phyloP scores from a whole-genome alignment of 2,113 vertebrate species.

The Paedocypris sp. region DNA sequence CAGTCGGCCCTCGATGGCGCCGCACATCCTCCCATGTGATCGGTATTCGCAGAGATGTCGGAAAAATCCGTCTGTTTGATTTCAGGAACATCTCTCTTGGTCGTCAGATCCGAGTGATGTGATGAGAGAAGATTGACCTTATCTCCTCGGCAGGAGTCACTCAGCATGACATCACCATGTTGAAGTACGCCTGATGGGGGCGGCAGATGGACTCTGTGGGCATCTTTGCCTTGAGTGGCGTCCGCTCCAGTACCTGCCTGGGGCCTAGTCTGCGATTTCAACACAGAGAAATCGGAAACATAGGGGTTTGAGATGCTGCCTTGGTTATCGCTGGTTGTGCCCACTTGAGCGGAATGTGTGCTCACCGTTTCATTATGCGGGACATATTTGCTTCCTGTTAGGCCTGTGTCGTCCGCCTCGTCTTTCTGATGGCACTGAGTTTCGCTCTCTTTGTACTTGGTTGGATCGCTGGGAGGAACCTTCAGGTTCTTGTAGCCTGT shows the following conservation, averaged over 20 bases:
- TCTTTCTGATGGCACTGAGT: constrained; percentile 57
- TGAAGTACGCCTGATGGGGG: constrained; percentile 35
- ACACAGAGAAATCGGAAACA: constrained; percentile 54
- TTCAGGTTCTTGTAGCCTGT: constrained; percentile 94
- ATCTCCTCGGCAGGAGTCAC: constrained; percentile 59
- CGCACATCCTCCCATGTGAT: constrained; percentile 26
- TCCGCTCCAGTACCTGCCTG: constrained; percentile 66
- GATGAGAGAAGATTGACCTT: constrained; percentile 67
- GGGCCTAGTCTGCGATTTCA: constrained; percentile 57
- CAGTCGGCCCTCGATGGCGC: constrained; percentile 60
- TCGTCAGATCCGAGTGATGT: constrained; percentile 47
- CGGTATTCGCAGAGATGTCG: too few relatives aligned
- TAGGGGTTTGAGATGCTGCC: constrained; percentile 52
- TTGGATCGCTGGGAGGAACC: constrained; percentile 61
- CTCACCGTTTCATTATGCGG: constrained; percentile 56
- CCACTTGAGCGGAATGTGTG: constrained; percentile 49
- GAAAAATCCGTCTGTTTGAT: constrained; percentile 41
- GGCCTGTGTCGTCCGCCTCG: constrained; percentile 54
- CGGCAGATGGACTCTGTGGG: constrained; percentile 41
- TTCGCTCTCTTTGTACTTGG: constrained; percentile 69
- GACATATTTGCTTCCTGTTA: constrained; percentile 54
- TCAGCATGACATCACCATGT: constrained; percentile 60
- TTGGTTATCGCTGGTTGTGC: constrained; percentile 49
- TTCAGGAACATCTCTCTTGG: constrained; percentile 37
- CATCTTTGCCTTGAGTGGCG: constrained; percentile 46